phyloP scores from a whole-genome alignment of 1,140 invertebrate genomes.

The Hestina assimilis region DNA sequence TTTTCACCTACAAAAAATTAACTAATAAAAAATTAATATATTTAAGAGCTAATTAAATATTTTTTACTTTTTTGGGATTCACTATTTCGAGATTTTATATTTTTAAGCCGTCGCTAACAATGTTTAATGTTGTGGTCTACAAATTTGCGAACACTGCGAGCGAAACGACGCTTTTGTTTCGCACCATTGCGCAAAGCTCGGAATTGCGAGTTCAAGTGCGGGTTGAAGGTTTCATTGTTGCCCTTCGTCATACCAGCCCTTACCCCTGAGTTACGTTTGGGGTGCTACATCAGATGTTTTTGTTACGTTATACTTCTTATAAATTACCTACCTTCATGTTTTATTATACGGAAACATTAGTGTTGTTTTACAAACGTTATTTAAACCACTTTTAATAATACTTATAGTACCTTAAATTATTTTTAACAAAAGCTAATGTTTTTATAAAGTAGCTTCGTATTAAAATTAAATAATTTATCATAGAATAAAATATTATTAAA shows the following conservation, averaged over 20 bases:
- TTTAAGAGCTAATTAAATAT: too few species aligned
- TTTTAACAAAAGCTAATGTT: too few species aligned
- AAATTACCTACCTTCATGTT: not conserved
- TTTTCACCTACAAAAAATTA: too few species aligned
- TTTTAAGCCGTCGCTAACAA: not conserved
- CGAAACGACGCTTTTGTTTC: constrained; percentile 49
- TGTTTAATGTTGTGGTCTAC: not conserved
- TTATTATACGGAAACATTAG: too few species aligned
- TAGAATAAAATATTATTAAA: not conserved
- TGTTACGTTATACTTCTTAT: not conserved
- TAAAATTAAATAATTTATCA: not conserved
- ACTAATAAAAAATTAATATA: too few species aligned
- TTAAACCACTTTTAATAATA: too few species aligned
- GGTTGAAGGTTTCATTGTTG: constrained; percentile 67
- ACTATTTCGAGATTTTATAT: too few species aligned
- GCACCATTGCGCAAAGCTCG: constrained; percentile 61
- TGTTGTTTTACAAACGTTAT: too few species aligned
- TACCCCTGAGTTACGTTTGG: constrained; percentile 30
- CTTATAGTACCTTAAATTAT: too few species aligned
- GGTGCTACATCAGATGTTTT: constrained; percentile 9
- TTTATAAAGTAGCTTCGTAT: too few species aligned
- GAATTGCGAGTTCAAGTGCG: constrained; percentile 68
- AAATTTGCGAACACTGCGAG: constrained; percentile 17
- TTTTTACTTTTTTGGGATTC: too few species aligned
- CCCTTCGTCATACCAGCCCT: constrained; percentile 34